Percentiles rank a stretch among this genome's conserved stretches.
Evolutionary conservation across 2,888 invertebrate genomes (phyloP).

Genomic region (Altica lythri): DNA sequence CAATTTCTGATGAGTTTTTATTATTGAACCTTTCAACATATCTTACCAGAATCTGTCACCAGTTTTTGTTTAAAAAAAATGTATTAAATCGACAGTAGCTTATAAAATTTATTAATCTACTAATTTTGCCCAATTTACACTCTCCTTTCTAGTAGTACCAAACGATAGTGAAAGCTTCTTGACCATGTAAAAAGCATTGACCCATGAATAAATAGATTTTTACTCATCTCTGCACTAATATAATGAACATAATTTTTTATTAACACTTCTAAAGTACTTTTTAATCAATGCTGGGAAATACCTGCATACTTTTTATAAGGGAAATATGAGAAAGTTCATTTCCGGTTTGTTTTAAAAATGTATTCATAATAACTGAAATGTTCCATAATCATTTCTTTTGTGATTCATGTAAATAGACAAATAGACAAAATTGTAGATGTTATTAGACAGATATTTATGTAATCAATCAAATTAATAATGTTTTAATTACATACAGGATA

Average conservation of each 20-base stretch:
- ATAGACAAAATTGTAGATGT: too few species aligned
- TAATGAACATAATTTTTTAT: background rate
- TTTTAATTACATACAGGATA: too few species aligned
- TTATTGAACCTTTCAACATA: too few species aligned
- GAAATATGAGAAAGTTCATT: background rate
- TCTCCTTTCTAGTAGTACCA: background rate
- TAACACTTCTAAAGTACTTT: background rate
- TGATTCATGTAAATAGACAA: too few species aligned
- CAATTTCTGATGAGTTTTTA: background rate
- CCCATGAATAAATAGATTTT: constrained; percentile 19
- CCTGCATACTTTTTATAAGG: too few species aligned
- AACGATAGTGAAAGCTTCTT: constrained; percentile 19
- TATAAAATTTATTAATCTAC: background rate
- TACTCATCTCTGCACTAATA: background rate
- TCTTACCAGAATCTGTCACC: too few species aligned
- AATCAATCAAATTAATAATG: too few species aligned
- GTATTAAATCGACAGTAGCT: too few species aligned
- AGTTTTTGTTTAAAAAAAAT: too few species aligned
- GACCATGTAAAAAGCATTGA: constrained; percentile 29
- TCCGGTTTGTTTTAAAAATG: background rate
- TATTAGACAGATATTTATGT: too few species aligned
- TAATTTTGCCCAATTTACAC: constrained; percentile 1
- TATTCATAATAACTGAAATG: too few species aligned
- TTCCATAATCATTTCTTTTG: too few species aligned
- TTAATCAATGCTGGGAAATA: background rate